These are phyloP conservation scores for Lemur catta DNA, from an alignment of 2,797 vertebrate genomes.

Conservation along the genomic window DNA sequence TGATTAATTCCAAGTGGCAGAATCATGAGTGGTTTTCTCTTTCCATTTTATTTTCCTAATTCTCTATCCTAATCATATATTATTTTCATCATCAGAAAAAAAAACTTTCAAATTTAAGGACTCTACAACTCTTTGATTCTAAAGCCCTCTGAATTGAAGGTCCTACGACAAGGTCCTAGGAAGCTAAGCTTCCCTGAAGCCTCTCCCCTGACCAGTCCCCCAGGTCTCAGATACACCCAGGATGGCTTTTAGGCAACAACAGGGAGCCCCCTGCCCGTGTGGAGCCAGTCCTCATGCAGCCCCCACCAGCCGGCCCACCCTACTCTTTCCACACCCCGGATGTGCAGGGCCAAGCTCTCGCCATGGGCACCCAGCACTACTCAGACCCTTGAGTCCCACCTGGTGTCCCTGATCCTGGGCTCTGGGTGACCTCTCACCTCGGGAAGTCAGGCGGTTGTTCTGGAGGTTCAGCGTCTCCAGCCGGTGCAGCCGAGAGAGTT, in stretches of 20 bases:
- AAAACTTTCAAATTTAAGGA: background rate
- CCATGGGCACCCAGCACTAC: background rate
- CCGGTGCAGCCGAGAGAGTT: slow-evolving; percentile 90
- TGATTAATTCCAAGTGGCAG: background rate
- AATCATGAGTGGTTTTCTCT: background rate
- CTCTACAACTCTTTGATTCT: background rate
- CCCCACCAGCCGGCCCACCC: background rate
- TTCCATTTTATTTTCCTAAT: slow-evolving; percentile 28
- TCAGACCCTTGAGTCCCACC: background rate
- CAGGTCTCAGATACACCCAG: background rate
- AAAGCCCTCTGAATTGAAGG: background rate
- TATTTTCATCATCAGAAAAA: background rate
- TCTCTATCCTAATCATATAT: slow-evolving; percentile 12
- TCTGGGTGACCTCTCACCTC: slow-evolving; percentile 85
- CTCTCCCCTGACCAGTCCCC: too few species aligned
- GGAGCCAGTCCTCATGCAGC: background rate
- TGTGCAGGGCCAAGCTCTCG: background rate
- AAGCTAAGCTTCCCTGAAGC: background rate
- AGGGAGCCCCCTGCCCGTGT: background rate
- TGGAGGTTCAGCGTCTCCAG: slow-evolving; percentile 97
- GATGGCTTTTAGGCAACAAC: background rate
- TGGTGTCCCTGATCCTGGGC: fast-evolving
- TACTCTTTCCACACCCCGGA: background rate
- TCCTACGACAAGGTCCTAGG: background rate
- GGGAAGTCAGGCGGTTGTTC: slow-evolving; percentile 95